A percentile compares a stretch with the other conserved stretches of the same genome.
Evolutionary conservation across 2,113 vertebrate genomes (phyloP).

Genomic region (Carassius auratus): DNA sequence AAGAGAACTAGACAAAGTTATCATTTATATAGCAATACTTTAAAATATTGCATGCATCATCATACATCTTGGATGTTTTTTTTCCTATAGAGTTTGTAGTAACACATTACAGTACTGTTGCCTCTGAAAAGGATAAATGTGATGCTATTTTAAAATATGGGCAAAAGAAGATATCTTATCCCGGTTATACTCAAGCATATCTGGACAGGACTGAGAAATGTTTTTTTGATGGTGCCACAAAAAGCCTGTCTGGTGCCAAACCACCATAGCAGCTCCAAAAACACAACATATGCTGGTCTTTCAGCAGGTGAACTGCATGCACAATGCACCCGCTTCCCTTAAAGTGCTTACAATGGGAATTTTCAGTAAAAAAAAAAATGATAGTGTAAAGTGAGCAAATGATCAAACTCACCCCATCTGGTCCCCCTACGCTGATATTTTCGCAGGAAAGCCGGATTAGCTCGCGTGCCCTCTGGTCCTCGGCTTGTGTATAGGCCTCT

Average conservation of each 20-base stretch:
- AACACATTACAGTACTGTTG: neutral
- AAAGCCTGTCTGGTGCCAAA: neutral
- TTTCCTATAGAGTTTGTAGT: neutral
- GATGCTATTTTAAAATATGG: neutral
- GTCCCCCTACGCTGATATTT: slow-evolving; percentile 70
- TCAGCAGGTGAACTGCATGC: neutral
- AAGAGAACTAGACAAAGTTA: too few species aligned
- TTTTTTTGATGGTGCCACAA: neutral
- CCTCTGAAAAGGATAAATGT: neutral
- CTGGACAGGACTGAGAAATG: neutral
- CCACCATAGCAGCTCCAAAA: neutral
- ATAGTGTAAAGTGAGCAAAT: neutral
- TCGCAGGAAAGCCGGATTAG: slow-evolving; percentile 82
- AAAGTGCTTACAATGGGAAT: neutral
- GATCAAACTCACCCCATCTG: slow-evolving; percentile 77
- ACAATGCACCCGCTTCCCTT: neutral
- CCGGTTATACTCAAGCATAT: neutral
- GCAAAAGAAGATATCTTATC: neutral
- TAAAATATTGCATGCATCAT: neutral
- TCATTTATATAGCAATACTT: neutral
- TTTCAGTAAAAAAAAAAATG: neutral
- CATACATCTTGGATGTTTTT: neutral
- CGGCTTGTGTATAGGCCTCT: slow-evolving; percentile 79
- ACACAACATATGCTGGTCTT: neutral
- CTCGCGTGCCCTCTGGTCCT: slow-evolving; percentile 76